These are phyloP conservation scores for Heliconius ismenius DNA, from an alignment of 2,888 invertebrate species.

Conservation along the genomic window DNA sequence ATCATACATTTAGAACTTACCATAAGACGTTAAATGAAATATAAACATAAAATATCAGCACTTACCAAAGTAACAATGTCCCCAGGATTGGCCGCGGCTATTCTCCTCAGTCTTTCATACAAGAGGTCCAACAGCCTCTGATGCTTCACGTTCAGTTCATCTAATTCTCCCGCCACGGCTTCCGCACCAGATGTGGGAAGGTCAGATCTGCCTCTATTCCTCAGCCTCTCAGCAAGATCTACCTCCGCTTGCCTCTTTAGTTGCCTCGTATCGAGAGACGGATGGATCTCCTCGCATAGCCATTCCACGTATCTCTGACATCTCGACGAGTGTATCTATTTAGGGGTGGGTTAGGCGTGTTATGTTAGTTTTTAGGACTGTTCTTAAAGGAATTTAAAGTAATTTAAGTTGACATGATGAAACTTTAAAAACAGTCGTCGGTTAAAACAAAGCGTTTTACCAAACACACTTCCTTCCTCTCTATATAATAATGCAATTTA, in stretches of 20 bases:
- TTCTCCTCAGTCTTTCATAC: slow-evolving; percentile 86
- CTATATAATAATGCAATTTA: slow-evolving; percentile 11
- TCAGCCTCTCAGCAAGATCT: slow-evolving; percentile 66
- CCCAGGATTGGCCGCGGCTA: slow-evolving; percentile 85
- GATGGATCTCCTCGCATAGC: slow-evolving; percentile 91
- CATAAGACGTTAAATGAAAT: background rate
- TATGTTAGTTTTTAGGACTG: slow-evolving; percentile 61
- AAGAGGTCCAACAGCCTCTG: slow-evolving; percentile 86
- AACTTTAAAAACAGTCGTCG: slow-evolving; percentile 38
- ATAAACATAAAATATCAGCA: slow-evolving; percentile 48
- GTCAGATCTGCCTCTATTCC: slow-evolving; percentile 55
- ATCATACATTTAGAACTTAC: too few relatives aligned
- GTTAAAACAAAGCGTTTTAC: slow-evolving; percentile 40
- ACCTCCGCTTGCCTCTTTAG: slow-evolving; percentile 70
- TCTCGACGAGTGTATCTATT: slow-evolving; percentile 92
- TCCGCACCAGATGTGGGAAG: slow-evolving; percentile 84
- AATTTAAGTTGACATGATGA: background rate
- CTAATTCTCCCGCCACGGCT: slow-evolving; percentile 88
- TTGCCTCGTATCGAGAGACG: slow-evolving; percentile 85
- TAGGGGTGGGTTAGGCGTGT: slow-evolving; percentile 79
- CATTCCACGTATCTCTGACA: slow-evolving; percentile 92
- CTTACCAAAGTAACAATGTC: slow-evolving; percentile 90
- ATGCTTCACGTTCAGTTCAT: slow-evolving; percentile 90
- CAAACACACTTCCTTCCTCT: slow-evolving; percentile 39
- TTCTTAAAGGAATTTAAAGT: slow-evolving; percentile 38